phyloP scores from a whole-genome alignment of 2,888 invertebrate species.

The Siphonodentalium dalli region DNA sequence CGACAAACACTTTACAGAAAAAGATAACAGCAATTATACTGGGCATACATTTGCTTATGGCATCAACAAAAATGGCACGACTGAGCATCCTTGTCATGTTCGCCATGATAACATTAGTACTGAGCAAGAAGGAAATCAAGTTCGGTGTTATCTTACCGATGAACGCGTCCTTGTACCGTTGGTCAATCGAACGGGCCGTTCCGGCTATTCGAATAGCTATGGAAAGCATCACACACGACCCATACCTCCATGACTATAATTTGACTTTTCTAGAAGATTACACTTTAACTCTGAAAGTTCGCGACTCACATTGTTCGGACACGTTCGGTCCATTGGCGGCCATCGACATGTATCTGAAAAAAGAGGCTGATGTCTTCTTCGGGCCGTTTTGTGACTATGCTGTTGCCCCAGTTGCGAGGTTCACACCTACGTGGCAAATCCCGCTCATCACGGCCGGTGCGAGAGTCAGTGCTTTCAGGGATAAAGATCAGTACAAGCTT shows the following conservation, averaged over 20 bases:
- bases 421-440: conserved; percentile 84
- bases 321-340: conserved; percentile 47
- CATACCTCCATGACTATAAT: too few relatives aligned
- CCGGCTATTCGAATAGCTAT: conserved; percentile 57
- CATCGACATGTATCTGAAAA: conserved; percentile 43
- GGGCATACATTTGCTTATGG: too few relatives aligned
- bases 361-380: conserved; percentile 43
- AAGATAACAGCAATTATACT: too few relatives aligned
- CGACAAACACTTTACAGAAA: too few relatives aligned
- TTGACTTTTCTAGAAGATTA: conserved; percentile 22
- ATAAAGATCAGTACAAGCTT: conserved; percentile 72
- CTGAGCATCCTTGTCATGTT: too few relatives aligned
- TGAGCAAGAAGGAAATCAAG: conserved; percentile 29
- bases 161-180: conserved; percentile 29
- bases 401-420: conserved; percentile 84
- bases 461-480: conserved; percentile 44
- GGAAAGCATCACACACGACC: conserved; percentile 28
- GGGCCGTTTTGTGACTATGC: conserved; percentile 69
- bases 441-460: conserved; percentile 78
- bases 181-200: conserved; percentile 40
- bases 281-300: conserved; percentile 23
- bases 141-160: conserved; percentile 52
- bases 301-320: conserved; percentile 49
- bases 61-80: too few relatives aligned
- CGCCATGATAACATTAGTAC: too few relatives aligned